These are phyloP conservation scores for Microplitis manilae DNA, from an alignment of 2,888 invertebrate species.

Conservation along the genomic window DNA sequence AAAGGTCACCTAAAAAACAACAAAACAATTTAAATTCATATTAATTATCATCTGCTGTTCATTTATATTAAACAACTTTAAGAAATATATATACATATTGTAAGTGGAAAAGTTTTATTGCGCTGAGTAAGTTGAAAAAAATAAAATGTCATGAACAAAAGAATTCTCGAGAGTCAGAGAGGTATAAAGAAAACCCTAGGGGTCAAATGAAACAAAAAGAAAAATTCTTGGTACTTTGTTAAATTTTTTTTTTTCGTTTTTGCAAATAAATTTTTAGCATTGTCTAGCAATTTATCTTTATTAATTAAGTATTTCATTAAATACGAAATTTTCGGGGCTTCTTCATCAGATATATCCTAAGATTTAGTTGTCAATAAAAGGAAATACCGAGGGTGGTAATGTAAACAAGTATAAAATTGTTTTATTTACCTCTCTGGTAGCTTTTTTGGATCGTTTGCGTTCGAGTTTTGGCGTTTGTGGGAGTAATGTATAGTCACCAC, in stretches of 20 bases:
- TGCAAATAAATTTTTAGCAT: no score
- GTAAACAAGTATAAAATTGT: neutral
- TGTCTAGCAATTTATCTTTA: neutral
- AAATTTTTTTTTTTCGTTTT: no score
- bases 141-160: neutral
- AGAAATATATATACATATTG: neutral
- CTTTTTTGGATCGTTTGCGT: constrained; percentile 66
- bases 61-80: neutral
- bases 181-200: neutral
- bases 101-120: neutral
- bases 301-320: neutral
- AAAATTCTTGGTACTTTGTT: no score
- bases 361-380: no score
- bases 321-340: neutral
- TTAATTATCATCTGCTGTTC: neutral
- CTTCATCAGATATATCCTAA: no score
- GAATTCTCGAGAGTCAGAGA: neutral
- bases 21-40: neutral
- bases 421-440: constrained; percentile 62
- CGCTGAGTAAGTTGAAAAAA: neutral
- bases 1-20: constrained; percentile 64
- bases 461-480: constrained; percentile 68
- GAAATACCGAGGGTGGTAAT: no score
- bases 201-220: neutral
- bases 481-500: constrained; percentile 67